phyloP scores from a whole-genome alignment of 2,888 invertebrate genomes.

The Heliconius erato region DNA sequence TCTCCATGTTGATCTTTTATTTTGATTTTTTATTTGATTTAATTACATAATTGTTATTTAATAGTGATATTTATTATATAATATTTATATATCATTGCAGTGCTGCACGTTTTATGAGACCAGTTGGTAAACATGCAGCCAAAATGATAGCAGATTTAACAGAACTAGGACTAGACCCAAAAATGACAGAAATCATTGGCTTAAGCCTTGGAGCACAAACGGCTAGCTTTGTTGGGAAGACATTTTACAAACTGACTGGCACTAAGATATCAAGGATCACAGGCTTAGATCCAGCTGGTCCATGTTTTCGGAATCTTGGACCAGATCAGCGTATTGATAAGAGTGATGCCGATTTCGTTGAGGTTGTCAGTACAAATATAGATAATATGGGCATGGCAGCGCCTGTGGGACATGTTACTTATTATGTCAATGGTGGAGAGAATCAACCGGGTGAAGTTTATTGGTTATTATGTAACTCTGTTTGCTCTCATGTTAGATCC shows the following conservation, averaged over 20 bases:
- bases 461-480: slow-evolving; percentile 54
- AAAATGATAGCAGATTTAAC: slow-evolving; percentile 69
- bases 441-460: slow-evolving; percentile 59
- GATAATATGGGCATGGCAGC: slow-evolving; percentile 74
- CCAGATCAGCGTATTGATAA: slow-evolving; percentile 69
- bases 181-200: slow-evolving; percentile 67
- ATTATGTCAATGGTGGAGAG: slow-evolving; percentile 77
- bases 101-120: slow-evolving; percentile 63
- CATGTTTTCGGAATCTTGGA: slow-evolving; percentile 70
- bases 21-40: too few relatives aligned
- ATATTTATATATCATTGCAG: slow-evolving; percentile 60
- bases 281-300: slow-evolving; percentile 72
- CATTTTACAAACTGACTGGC: slow-evolving; percentile 64
- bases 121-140: slow-evolving; percentile 66
- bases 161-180: slow-evolving; percentile 66
- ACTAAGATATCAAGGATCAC: slow-evolving; percentile 65
- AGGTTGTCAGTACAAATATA: slow-evolving; percentile 69
- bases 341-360: slow-evolving; percentile 73
- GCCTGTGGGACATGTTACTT: slow-evolving; percentile 72
- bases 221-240: slow-evolving; percentile 71
- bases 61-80: neutral
- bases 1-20: neutral
- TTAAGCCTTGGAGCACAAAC: slow-evolving; percentile 74
- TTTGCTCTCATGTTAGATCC: slow-evolving; percentile 59
- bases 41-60: neutral